phyloP scores from a whole-genome alignment of 2,888 invertebrate genomes.

The Tryphoninae sp. region DNA sequence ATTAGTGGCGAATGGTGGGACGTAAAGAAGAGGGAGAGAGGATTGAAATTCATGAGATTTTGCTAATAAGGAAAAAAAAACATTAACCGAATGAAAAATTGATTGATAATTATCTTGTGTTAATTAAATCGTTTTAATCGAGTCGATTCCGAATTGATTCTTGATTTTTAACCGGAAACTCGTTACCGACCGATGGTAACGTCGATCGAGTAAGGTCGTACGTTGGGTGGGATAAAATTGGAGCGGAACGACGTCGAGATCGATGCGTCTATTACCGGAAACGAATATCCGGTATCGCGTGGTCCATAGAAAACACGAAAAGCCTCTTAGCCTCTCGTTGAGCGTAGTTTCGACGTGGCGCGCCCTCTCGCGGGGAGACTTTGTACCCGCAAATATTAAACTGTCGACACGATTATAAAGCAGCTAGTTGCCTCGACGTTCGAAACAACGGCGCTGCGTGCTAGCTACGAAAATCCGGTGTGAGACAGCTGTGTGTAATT shows the following conservation, averaged over 20 bases:
- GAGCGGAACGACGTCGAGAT: too few relatives aligned
- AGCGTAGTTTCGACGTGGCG: background rate
- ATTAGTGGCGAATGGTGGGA: background rate
- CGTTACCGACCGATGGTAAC: background rate
- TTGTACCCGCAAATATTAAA: conserved; percentile 1
- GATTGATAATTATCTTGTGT: too few relatives aligned
- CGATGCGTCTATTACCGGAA: too few relatives aligned
- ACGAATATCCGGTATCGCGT: background rate
- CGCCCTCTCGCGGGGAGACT: conserved; percentile 16
- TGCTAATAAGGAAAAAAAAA: too few relatives aligned
- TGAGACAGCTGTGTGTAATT: conserved; percentile 1
- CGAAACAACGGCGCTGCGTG: too few relatives aligned
- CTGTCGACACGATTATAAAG: background rate
- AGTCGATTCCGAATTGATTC: too few relatives aligned
- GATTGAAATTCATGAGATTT: background rate
- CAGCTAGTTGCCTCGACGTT: background rate
- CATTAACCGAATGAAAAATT: background rate
- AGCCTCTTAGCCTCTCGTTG: background rate
- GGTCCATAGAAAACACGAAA: background rate
- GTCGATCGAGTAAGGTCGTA: background rate
- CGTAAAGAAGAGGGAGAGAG: background rate
- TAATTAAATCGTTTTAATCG: too few relatives aligned
- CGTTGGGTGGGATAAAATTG: background rate
- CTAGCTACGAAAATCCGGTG: background rate
- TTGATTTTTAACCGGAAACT: background rate